Evolutionary conservation across 2,888 invertebrate genomes (phyloP).

Genomic region (Agriotes lineatus): DNA sequence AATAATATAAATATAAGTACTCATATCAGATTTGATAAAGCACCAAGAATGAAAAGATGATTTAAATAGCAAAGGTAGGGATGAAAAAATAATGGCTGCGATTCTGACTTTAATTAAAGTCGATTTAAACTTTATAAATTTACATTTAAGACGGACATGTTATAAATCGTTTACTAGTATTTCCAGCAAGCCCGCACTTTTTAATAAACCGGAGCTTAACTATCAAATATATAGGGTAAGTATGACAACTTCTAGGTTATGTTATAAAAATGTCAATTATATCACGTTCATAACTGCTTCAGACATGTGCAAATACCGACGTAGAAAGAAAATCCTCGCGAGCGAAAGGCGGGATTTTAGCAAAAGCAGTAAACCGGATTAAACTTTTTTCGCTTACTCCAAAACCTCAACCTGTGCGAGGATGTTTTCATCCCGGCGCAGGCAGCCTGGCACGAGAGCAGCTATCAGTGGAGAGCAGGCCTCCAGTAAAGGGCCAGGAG

Average conservation of each 20-base stretch:
- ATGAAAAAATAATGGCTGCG: conserved; percentile 38
- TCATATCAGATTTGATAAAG: too few relatives aligned
- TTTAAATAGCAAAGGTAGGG: background rate
- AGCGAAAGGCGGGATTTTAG: conserved; percentile 52
- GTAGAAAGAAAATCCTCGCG: conserved; percentile 28
- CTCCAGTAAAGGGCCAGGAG: conserved; percentile 76
- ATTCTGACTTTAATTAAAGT: conserved; percentile 40
- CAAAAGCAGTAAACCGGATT: conserved; percentile 55
- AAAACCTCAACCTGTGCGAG: conserved; percentile 71
- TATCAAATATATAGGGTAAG: conserved; percentile 45
- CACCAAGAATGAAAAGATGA: too few relatives aligned
- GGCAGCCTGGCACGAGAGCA: conserved; percentile 70
- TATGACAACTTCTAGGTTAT: conserved; percentile 34
- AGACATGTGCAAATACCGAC: conserved; percentile 42
- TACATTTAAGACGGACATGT: conserved; percentile 30
- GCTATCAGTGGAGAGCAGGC: conserved; percentile 69
- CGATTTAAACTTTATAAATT: conserved; percentile 29
- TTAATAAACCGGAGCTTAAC: conserved; percentile 29
- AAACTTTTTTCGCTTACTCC: conserved; percentile 56
- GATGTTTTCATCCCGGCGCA: conserved; percentile 94
- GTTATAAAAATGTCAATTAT: background rate
- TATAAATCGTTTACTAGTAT: conserved; percentile 28
- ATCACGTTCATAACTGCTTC: conserved; percentile 24
- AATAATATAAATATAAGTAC: too few relatives aligned
- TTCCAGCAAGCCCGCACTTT: conserved; percentile 29